A percentile compares a stretch with the other conserved stretches of the same genome.
phyloP scores from a whole-genome alignment of 64 coral and sea anemone species.

The Pocillopora damicornis region DNA sequence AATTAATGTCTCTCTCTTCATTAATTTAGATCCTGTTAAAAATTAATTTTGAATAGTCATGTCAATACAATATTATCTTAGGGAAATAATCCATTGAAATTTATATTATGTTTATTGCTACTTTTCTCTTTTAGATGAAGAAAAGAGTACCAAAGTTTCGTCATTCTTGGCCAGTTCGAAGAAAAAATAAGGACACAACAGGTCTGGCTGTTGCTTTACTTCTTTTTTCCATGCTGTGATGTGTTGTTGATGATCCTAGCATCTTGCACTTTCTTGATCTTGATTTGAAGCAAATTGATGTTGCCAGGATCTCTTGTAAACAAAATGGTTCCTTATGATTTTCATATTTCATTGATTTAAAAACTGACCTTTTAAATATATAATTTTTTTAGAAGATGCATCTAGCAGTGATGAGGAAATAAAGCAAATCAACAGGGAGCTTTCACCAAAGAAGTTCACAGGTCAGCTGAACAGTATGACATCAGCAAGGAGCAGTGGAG shows the following conservation, averaged over 20 bases:
- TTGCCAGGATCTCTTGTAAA: not conserved
- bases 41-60: no score
- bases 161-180: constrained; percentile 63
- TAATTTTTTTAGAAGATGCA: constrained; percentile 37
- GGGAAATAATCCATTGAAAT: no score
- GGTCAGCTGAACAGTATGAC: constrained; percentile 51
- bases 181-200: constrained; percentile 55
- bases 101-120: not conserved
- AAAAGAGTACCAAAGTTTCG: constrained; percentile 58
- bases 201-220: constrained; percentile 12
- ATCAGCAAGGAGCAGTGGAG: constrained; percentile 26
- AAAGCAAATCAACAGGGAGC: constrained; percentile 60
- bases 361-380: not conserved
- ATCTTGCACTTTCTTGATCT: not conserved
- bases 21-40: no score
- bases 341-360: not conserved
- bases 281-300: not conserved
- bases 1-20: no score
- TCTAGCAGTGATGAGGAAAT: constrained; percentile 71
- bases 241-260: not conserved
- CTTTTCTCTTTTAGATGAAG: constrained; percentile 22
- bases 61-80: no score
- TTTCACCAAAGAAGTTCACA: constrained; percentile 41
- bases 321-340: no score
- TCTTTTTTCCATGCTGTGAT: not conserved